A percentile compares a stretch with the other conserved stretches of the same genome.
Conservation (phyloP, 2,797 vertebrate genomes). For the Notamacropus eugenii region DNA sequence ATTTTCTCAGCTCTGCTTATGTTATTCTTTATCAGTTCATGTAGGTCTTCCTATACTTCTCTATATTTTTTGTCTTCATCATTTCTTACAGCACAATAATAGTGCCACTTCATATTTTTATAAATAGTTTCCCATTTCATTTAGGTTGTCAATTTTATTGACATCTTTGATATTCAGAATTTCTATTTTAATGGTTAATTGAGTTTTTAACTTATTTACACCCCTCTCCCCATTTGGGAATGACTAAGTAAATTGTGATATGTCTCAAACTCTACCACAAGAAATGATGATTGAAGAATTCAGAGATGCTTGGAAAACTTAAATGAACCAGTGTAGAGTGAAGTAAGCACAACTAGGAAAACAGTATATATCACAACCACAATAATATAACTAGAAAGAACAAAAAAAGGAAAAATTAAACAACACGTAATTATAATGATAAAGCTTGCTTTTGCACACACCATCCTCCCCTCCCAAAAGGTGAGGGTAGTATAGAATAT, state of each 20-base stretch:
- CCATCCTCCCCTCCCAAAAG: neutral
- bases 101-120: no score
- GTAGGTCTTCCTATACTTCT: no score
- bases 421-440: neutral
- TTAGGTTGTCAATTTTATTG: no score
- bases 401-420: neutral
- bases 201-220: neutral
- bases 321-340: neutral
- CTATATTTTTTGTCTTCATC: no score
- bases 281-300: neutral
- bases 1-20: no score
- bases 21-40: no score
- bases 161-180: neutral
- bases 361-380: neutral
- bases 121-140: no score
- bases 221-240: neutral
- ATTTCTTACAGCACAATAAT: no score
- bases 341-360: neutral
- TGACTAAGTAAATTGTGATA: neutral
- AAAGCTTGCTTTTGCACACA: neutral
- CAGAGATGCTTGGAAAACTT: neutral
- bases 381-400: neutral
- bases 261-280: neutral
- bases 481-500: neutral
- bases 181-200: neutral